Conservation (phyloP, 1,140 invertebrate species). For the Danaus plexippus region DNA sequence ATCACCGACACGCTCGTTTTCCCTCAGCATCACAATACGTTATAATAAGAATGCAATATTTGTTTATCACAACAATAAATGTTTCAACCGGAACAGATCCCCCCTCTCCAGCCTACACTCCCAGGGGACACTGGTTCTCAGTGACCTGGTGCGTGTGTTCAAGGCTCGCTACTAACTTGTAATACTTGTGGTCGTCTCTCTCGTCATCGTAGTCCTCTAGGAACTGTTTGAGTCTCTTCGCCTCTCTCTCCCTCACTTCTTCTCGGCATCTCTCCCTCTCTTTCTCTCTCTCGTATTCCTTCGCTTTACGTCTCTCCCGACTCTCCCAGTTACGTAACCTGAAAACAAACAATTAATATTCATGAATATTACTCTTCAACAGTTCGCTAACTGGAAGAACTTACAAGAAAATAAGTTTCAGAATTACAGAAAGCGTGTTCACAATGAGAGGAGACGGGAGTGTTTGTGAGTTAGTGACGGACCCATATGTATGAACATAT, state of each 20-base stretch:
- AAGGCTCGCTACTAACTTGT: conserved; percentile 85
- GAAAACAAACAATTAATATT: conserved; percentile 8
- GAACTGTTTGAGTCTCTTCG: conserved; percentile 95
- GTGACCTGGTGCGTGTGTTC: background rate
- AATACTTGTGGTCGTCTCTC: conserved; percentile 96
- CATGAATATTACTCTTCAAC: too few species aligned
- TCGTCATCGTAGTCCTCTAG: conserved; percentile 99
- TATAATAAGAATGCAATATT: too few species aligned
- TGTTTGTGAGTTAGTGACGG: background rate
- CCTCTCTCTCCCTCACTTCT: conserved; percentile 90
- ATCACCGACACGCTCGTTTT: too few species aligned
- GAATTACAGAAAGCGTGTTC: too few species aligned
- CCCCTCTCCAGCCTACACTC: too few species aligned
- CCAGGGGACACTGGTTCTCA: too few species aligned
- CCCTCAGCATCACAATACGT: too few species aligned
- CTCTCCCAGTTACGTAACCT: conserved; percentile 90
- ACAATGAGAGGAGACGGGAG: background rate
- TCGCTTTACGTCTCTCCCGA: conserved; percentile 91
- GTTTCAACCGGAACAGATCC: too few species aligned
- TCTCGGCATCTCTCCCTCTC: conserved; percentile 88
- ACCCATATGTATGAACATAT: too few species aligned
- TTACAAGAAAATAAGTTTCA: too few species aligned
- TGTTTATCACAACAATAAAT: background rate
- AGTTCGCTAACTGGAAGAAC: too few species aligned
- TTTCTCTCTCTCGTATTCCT: conserved; percentile 93